Conservation (phyloP, 1,140 invertebrate species). For the Lycorma delicatula region DNA sequence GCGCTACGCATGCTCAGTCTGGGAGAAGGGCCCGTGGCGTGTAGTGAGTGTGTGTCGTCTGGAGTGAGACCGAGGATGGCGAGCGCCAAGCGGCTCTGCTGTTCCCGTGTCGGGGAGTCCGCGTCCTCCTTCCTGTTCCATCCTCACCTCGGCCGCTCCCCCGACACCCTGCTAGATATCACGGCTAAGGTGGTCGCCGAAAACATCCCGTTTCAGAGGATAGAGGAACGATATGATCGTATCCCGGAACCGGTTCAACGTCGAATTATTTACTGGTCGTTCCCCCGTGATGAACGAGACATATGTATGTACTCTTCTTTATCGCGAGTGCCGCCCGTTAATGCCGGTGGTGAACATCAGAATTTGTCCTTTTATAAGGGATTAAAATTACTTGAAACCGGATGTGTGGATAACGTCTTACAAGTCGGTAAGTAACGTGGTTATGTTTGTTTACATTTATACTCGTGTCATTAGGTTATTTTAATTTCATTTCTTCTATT, state of each 20-base stretch:
- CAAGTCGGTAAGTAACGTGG: constrained; percentile 74
- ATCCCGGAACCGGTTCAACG: constrained; percentile 82
- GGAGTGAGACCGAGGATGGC: constrained; percentile 20
- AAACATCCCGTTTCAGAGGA: constrained; percentile 74
- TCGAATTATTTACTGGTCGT: constrained; percentile 80
- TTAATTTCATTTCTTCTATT: too few relatives aligned
- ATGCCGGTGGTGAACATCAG: constrained; percentile 49
- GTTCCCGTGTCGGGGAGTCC: constrained; percentile 33
- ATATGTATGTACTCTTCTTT: constrained; percentile 85
- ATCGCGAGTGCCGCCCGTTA: constrained; percentile 42
- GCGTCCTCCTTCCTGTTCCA: constrained; percentile 10
- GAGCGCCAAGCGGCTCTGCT: constrained; percentile 35
- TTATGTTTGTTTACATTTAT: too few relatives aligned
- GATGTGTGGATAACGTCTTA: constrained; percentile 70
- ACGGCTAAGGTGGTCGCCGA: constrained; percentile 74
- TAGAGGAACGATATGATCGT: constrained; percentile 75
- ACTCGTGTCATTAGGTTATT: too few relatives aligned
- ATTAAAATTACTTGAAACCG: constrained; percentile 67
- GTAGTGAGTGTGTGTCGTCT: constrained; percentile 8
- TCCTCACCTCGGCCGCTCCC: constrained; percentile 26
- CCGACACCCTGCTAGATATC: constrained; percentile 66
- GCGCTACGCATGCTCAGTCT: constrained; percentile 2
- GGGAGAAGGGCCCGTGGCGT: neutral
- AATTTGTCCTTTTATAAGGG: constrained; percentile 78
- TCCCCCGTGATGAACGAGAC: constrained; percentile 74